Conservation (phyloP, 1,140 invertebrate species). For the Danaus plexippus region DNA sequence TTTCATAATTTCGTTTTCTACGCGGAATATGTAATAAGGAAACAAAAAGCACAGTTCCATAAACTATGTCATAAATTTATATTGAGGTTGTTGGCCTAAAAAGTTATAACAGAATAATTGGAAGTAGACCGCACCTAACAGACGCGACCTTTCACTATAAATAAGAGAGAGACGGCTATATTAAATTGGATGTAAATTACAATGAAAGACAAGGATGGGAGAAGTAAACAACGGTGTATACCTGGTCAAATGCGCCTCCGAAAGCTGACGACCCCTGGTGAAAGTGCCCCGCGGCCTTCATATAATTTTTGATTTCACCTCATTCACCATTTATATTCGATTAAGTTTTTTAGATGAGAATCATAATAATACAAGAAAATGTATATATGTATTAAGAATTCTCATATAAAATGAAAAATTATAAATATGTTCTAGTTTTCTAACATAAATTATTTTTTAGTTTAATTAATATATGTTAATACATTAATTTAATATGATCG, state of each 20-base stretch:
- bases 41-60: too few species aligned
- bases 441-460: too few species aligned
- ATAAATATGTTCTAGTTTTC: too few species aligned
- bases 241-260: slow-evolving; percentile 19
- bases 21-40: too few species aligned
- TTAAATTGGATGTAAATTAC: too few species aligned
- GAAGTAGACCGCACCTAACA: slow-evolving; percentile 49
- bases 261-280: slow-evolving; percentile 57
- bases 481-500: too few species aligned
- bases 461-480: too few species aligned
- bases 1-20: too few species aligned
- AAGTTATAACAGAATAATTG: slow-evolving; percentile 51
- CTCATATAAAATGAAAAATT: too few species aligned
- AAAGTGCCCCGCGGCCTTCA: slow-evolving; percentile 53
- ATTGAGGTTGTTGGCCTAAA: slow-evolving; percentile 56
- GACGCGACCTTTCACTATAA: slow-evolving; percentile 44
- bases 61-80: slow-evolving; percentile 44
- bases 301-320: slow-evolving; percentile 35
- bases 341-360: neutral
- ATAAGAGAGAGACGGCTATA: slow-evolving; percentile 31
- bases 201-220: neutral
- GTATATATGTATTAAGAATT: too few species aligned
- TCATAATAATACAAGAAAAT: too few species aligned
- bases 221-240: slow-evolving; percentile 26
- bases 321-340: slow-evolving; percentile 21